Base-by-base conservation (phyloP, 2,888 invertebrate genomes). In the Isoperla grammatica region DNA sequence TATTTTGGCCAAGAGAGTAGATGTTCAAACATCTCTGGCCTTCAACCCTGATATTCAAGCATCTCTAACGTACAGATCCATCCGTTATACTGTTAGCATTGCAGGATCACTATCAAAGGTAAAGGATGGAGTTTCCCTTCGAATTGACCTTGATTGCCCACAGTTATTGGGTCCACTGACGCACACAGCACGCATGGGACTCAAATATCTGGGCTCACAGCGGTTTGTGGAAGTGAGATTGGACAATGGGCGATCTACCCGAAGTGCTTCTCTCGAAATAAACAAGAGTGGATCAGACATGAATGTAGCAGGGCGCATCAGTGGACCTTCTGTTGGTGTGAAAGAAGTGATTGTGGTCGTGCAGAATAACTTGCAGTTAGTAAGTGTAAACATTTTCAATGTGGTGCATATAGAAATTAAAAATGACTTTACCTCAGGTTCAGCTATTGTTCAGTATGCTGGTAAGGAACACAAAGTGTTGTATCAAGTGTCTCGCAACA, bases 241-340 rank as follows among this genome's bases (percentile, higher is more conserved):
- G n/a, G 57, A 57, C 48, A 37, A 57, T 45, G 57, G 57, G n/a
- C 20, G 42, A 13, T 19, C 23, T 3, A 57, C 60, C 17, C 68
- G 68, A 42, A 49, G 60, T 8, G 56, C 46, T 1, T 29, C 56
- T 2, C 19, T 64, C 1, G 56, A 45, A 1, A 39, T 62, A 8
- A 35, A 49, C 40, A 11, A 49, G 42, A 29, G 29, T 8, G 46
- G 57, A 19, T 35, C 39, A 37, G 46, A 23, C 12, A 11, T 56
- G 29, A 45, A 11, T 17, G 23, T 62, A 12, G 19, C 39, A 15
- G 57, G 37, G 9, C 42, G 57, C 19, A 17, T 23, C 8, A 37
- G 35, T 5, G 57, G 54, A n/a, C 49, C 56, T 2, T 20, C 55
- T 11, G 12, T 57, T n/a, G 63, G 61, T 6, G 35, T 46, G 9